Conservation (phyloP, 1,140 invertebrate species). For the Anoplophora glabripennis region DNA sequence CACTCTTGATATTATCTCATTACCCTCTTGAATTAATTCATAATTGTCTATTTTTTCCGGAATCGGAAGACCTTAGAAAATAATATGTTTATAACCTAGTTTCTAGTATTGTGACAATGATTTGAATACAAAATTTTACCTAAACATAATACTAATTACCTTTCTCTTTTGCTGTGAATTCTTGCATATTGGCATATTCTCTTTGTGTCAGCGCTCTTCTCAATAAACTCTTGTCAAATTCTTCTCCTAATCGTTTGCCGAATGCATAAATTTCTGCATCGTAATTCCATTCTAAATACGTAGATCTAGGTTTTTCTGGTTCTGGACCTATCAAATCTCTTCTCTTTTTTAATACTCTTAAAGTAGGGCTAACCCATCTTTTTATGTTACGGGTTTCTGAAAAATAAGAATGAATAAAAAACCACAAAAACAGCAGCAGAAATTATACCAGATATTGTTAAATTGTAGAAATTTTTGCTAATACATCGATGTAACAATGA, state of each 20-base stretch:
- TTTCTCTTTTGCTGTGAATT: conserved; percentile 41
- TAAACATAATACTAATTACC: conserved; percentile 63
- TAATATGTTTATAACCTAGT: not conserved
- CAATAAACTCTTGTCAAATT: conserved; percentile 69
- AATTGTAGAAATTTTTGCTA: not conserved
- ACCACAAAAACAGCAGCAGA: not conserved
- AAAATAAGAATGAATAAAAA: not conserved
- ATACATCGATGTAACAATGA: not conserved
- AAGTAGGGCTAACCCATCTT: conserved; percentile 58
- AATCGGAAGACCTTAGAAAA: not conserved
- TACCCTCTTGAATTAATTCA: conserved; percentile 66
- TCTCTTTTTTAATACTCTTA: conserved; percentile 49
- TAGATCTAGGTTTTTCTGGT: conserved; percentile 53
- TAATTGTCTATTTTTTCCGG: conserved; percentile 59
- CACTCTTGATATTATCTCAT: conserved; percentile 56
- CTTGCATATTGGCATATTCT: conserved; percentile 58
- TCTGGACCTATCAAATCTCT: conserved; percentile 47
- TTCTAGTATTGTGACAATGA: not conserved
- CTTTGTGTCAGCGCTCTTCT: conserved; percentile 75
- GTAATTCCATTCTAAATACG: conserved; percentile 83
- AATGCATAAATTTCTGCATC: conserved; percentile 86
- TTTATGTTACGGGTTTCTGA: conserved; percentile 36
- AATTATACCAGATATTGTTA: not conserved
- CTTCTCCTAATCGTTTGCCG: conserved; percentile 79
- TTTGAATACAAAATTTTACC: conserved; percentile 49